Base-by-base conservation (phyloP, 1,140 invertebrate genomes). In the Drosophila yakuba region DNA sequence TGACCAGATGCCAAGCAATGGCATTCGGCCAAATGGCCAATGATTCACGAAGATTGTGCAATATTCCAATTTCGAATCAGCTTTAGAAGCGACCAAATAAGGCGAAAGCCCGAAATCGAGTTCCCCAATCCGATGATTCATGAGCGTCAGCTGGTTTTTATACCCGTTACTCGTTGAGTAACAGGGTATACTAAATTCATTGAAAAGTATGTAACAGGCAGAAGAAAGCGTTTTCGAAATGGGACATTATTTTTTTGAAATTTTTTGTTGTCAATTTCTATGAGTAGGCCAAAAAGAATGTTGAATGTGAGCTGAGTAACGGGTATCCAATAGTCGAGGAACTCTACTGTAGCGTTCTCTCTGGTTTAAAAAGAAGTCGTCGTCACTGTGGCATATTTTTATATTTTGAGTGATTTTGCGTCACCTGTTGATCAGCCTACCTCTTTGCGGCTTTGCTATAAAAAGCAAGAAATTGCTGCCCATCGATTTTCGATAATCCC, bases 11-110 rank as follows among this genome's bases (percentile, higher is more conserved):
- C 10, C 28, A 6, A 51, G 28, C 48, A 35, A 14, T 39, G 56
- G 38, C 61, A 60, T 59, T 45, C 45, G 55, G 61, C 39, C 50
- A 38, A 15, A 3, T 52, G 10, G 39, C n/a, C 35, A 36, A 48
- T 71, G 67, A 60, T 44, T 69, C 64, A 56, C 52, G 15, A 17
- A 47, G 52, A 36, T 71, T 32, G 52, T 74, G 72, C 57, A 75
- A 81, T 61, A 77, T 50, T 66, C 47, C 25, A 20, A 20, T 20
- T 20, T 20, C 20, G 35, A 73, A 78, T 67, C 59, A 44, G 58
- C 69, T 61, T 56, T 44, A 36, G 45, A 78, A 61, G 74, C 78
- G 45, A 55, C 80, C 80, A 83, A 74, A 74, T 62, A 78, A 61
- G 80, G 80, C 17, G 35, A 69, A 69, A 55, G 54, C 4, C 15